Conservation (phyloP, 1,140 invertebrate genomes). For the Agrypnia vestita region DNA sequence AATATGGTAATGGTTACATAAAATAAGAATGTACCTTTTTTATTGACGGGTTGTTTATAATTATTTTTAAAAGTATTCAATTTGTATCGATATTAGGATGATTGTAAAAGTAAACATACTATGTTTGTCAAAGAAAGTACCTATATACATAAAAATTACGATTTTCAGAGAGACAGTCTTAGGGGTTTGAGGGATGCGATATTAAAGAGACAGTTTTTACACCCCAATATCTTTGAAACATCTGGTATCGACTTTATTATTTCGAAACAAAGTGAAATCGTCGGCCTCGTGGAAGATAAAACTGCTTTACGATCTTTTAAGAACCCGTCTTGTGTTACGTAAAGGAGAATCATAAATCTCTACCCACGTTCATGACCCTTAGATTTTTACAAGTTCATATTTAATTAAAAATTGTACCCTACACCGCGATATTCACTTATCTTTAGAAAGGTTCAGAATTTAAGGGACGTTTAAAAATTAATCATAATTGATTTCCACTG, state of each 20-base stretch:
- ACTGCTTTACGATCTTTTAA: constrained; percentile 59
- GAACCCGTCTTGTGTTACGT: constrained; percentile 27
- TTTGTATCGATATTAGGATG: no score
- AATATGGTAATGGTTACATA: no score
- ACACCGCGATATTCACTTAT: no score
- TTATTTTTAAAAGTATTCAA: no score
- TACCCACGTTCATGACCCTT: constrained; percentile 19
- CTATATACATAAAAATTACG: no score
- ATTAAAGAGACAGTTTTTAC: constrained; percentile 53
- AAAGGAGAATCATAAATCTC: constrained; percentile 51
- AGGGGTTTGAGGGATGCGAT: constrained; percentile 29
- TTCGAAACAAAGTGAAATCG: constrained; percentile 61
- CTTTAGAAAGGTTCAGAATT: no score
- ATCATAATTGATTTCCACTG: no score
- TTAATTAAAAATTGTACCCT: constrained; percentile 19
- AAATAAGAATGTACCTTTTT: no score
- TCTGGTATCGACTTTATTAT: constrained; percentile 62
- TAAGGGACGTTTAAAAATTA: no score
- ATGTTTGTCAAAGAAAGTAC: no score
- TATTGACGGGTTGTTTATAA: no score
- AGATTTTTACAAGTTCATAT: constrained; percentile 28
- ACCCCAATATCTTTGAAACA: constrained; percentile 58
- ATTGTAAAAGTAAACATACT: no score
- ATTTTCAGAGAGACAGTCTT: neutral
- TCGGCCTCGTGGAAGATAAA: constrained; percentile 57